A percentile compares a stretch with the other conserved stretches of the same genome.
Conservation (phyloP, 92 coral and sea anemone species). For the Epizoanthus stellaris region DNA sequence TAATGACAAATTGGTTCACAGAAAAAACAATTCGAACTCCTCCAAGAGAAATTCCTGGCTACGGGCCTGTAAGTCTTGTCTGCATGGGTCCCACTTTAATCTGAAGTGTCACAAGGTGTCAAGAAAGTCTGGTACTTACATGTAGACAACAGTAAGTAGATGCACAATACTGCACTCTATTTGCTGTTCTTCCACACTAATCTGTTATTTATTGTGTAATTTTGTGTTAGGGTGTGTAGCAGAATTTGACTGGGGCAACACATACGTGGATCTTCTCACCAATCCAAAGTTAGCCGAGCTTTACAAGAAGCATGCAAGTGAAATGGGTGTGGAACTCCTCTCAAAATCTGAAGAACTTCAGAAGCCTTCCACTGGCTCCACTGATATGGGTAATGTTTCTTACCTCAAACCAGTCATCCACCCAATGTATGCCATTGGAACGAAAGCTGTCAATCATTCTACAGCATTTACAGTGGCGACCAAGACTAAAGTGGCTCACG, state of each 20-base stretch:
- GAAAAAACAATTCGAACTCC: too few relatives aligned
- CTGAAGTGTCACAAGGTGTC: too few relatives aligned
- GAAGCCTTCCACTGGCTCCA: slow-evolving; percentile 63
- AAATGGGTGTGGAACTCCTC: slow-evolving; percentile 55
- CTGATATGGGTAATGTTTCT: slow-evolving; percentile 89
- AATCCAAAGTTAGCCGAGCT: slow-evolving; percentile 68
- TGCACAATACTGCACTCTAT: too few relatives aligned
- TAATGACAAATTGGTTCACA: too few relatives aligned
- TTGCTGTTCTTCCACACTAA: too few relatives aligned
- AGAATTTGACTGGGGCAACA: not conserved
- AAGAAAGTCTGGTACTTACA: too few relatives aligned
- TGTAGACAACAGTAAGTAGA: too few relatives aligned
- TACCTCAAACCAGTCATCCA: slow-evolving; percentile 69
- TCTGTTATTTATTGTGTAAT: too few relatives aligned
- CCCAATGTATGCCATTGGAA: slow-evolving; percentile 62
- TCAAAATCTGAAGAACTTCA: slow-evolving; percentile 7
- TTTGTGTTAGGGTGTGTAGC: slow-evolving; percentile 9
- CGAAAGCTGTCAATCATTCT: slow-evolving; percentile 71
- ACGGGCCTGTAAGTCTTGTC: too few relatives aligned
- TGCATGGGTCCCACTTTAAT: too few relatives aligned
- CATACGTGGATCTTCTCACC: slow-evolving; percentile 52
- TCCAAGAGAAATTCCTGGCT: too few relatives aligned
- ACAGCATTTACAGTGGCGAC: slow-evolving; percentile 72
- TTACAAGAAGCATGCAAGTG: slow-evolving; percentile 69
- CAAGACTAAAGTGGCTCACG: slow-evolving; percentile 65